A percentile compares a stretch with the other conserved stretches of the same genome.
Evolutionary conservation across 2,797 vertebrate species (phyloP).

Genomic region (Steatocranus sp.): DNA sequence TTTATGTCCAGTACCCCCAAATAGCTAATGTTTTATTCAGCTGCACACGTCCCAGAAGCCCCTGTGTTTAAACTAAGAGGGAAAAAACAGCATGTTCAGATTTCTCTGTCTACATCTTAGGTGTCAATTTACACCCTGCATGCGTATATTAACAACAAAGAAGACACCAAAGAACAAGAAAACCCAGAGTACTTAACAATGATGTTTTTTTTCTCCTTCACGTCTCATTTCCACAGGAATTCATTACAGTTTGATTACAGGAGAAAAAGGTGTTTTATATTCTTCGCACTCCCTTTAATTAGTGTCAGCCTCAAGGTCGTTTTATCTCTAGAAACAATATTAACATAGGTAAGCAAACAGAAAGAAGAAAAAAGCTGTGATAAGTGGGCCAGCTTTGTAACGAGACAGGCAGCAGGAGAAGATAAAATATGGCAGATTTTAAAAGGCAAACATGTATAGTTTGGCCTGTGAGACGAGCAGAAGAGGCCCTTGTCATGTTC

Average conservation of each 20-base stretch:
- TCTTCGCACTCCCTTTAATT: constrained; percentile 54
- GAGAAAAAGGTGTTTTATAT: constrained; percentile 61
- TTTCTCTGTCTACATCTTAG: constrained; percentile 73
- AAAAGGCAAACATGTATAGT: background rate
- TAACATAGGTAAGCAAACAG: constrained; percentile 45
- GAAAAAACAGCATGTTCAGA: constrained; percentile 17
- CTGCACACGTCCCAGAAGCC: background rate
- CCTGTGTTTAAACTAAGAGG: background rate
- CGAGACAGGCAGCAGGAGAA: background rate
- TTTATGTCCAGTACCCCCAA: background rate
- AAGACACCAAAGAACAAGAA: constrained; percentile 76
- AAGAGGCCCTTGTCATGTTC: background rate
- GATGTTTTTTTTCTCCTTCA: constrained; percentile 62
- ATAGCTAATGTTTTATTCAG: background rate
- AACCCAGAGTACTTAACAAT: constrained; percentile 80
- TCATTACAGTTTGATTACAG: constrained; percentile 85
- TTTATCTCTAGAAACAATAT: constrained; percentile 50
- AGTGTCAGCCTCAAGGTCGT: constrained; percentile 53
- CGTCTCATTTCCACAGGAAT: constrained; percentile 75
- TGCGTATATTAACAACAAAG: constrained; percentile 79
- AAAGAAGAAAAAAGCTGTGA: background rate
- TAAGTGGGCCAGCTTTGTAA: background rate
- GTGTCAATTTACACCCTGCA: constrained; percentile 75
- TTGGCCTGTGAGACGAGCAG: background rate
- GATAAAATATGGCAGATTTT: background rate